These are phyloP conservation scores for Odontomyia ornata DNA, from an alignment of 2,888 invertebrate species.

Conservation along the genomic window DNA sequence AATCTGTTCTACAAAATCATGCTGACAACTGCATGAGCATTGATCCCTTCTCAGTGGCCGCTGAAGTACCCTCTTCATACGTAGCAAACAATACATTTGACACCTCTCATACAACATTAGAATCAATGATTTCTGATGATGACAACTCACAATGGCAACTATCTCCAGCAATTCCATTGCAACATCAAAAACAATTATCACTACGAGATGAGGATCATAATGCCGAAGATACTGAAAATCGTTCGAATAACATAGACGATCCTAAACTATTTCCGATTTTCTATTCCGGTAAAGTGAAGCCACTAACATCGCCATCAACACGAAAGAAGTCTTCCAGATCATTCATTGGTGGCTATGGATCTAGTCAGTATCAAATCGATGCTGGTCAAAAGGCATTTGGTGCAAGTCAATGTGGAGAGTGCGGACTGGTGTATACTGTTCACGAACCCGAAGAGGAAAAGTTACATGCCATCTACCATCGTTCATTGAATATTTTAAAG, in stretches of 20 bases:
- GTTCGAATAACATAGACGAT: constrained; percentile 4
- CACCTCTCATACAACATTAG: constrained; percentile 21
- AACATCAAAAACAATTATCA: neutral
- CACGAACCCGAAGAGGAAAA: constrained; percentile 81
- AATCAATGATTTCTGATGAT: constrained; percentile 36
- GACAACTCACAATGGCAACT: constrained; percentile 23
- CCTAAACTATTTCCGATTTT: constrained; percentile 64
- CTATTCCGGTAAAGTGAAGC: constrained; percentile 54
- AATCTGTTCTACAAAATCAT: constrained; percentile 7
- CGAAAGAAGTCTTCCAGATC: constrained; percentile 62
- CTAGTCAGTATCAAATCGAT: constrained; percentile 80
- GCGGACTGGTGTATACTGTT: constrained; percentile 66
- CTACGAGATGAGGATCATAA: neutral
- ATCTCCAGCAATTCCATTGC: constrained; percentile 30
- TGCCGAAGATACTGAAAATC: constrained; percentile 27
- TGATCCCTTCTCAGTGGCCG: constrained; percentile 36
- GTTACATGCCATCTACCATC: constrained; percentile 78
- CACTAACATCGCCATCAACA: constrained; percentile 55
- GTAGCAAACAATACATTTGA: constrained; percentile 27
- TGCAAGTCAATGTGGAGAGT: constrained; percentile 76
- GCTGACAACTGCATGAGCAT: constrained; percentile 27
- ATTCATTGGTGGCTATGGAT: constrained; percentile 62
- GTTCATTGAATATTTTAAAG: constrained; percentile 71
- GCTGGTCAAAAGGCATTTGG: constrained; percentile 86
- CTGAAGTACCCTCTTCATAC: constrained; percentile 23